A percentile compares a stretch with the other conserved stretches of the same genome.
Conservation (phyloP, 2,888 invertebrate species). For the Merodon equestris region DNA sequence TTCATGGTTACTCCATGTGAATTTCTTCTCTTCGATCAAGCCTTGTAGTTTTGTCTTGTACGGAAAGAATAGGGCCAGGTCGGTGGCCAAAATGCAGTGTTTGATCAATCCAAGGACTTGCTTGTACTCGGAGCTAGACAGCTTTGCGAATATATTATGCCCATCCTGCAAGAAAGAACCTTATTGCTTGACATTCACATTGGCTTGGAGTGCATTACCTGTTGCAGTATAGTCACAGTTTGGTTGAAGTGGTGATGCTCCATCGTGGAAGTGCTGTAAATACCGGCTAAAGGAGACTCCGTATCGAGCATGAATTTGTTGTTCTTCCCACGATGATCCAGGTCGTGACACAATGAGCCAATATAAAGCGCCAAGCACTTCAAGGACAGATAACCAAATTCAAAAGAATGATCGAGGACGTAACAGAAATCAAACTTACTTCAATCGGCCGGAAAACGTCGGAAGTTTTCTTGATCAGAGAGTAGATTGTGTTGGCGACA, state of each 20-base stretch:
- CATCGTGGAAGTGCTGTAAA: constrained; percentile 92
- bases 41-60: constrained; percentile 84
- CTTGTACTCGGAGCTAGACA: constrained; percentile 87
- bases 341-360: constrained; percentile 90
- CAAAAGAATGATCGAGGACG: constrained; percentile 63
- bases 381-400: neutral
- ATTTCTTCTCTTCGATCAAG: constrained; percentile 80
- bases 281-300: constrained; percentile 89
- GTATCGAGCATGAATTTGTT: constrained; percentile 92
- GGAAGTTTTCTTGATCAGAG: constrained; percentile 83
- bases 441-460: constrained; percentile 82
- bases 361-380: constrained; percentile 87
- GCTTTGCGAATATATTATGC: constrained; percentile 89
- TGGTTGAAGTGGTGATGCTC: constrained; percentile 95
- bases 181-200: neutral
- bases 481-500: constrained; percentile 91
- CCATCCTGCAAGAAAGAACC: constrained; percentile 82
- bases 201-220: constrained; percentile 79
- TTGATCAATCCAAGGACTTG: constrained; percentile 87
- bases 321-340: constrained; percentile 92
- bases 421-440: constrained; percentile 76
- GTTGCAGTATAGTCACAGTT: constrained; percentile 90
- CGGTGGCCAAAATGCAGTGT: constrained; percentile 91
- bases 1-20: constrained; percentile 83
- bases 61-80: constrained; percentile 89